These are phyloP conservation scores for Myripristis murdjan DNA, from an alignment of 2,797 vertebrate species.

Conservation along the genomic window DNA sequence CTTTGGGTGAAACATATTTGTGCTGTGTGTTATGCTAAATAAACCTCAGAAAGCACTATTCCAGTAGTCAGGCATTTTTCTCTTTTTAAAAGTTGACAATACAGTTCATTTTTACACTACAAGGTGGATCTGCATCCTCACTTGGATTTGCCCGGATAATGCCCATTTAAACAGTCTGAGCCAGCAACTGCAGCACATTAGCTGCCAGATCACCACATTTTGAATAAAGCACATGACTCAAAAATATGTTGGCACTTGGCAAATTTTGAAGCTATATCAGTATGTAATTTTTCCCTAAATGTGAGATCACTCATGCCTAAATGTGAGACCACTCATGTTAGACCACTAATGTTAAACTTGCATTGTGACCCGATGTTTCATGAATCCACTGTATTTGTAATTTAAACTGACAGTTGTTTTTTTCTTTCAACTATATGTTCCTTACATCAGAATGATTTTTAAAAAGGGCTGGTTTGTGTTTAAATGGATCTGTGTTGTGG, in stretches of 20 bases:
- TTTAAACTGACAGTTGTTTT: neutral
- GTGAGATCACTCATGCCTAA: conserved; percentile 17
- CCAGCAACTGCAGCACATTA: neutral
- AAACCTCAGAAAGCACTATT: neutral
- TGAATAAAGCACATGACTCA: neutral
- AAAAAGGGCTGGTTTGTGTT: neutral
- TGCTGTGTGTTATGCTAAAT: neutral
- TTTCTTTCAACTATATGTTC: neutral
- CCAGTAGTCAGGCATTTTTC: neutral
- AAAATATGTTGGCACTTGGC: neutral
- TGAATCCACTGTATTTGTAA: no score
- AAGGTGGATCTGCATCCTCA: neutral
- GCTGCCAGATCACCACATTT: neutral
- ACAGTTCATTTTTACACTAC: neutral
- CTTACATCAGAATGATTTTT: neutral
- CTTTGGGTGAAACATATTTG: neutral
- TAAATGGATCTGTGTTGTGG: conserved; percentile 36
- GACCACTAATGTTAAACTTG: no score
- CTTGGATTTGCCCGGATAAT: neutral
- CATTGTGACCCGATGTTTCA: neutral
- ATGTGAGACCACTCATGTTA: conserved; percentile 16
- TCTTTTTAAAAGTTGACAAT: neutral
- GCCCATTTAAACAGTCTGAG: neutral
- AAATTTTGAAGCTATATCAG: neutral
- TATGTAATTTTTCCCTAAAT: neutral